phyloP scores from a whole-genome alignment of 2,113 vertebrate species.

The Galbula dea region DNA sequence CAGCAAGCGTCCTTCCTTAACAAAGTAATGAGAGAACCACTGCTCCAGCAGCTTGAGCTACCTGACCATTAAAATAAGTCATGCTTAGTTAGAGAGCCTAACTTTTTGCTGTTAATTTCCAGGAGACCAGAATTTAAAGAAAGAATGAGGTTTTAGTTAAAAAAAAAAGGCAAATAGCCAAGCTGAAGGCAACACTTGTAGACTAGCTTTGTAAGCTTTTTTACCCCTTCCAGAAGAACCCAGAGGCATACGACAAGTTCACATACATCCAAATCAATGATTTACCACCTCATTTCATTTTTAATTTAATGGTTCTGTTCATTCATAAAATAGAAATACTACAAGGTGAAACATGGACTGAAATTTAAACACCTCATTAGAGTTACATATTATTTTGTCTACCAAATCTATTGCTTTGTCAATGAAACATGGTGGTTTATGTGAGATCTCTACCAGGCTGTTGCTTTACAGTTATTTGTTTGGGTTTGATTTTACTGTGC shows the following conservation, averaged over 20 bases:
- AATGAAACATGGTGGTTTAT: constrained; percentile 54
- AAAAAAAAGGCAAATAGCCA: neutral
- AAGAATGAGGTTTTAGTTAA: neutral
- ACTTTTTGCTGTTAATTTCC: neutral
- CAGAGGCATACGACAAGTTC: neutral
- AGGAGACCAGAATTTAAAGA: neutral
- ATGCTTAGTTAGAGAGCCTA: neutral
- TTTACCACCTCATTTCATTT: constrained; percentile 69
- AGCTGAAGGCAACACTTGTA: neutral
- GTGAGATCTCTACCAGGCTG: neutral
- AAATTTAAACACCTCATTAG: constrained; percentile 71
- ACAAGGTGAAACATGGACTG: constrained; percentile 62
- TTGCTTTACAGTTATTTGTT: constrained; percentile 39
- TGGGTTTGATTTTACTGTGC: constrained; percentile 25
- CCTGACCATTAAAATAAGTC: neutral
- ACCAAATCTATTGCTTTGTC: constrained; percentile 61
- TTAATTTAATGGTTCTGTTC: constrained; percentile 67
- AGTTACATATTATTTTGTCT: constrained; percentile 57
- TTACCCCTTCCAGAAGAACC: neutral
- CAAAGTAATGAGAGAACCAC: neutral
- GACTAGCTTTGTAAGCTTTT: neutral
- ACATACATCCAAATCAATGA: constrained; percentile 33
- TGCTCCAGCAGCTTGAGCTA: neutral
- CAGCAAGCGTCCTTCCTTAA: neutral
- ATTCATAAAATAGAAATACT: constrained; percentile 68